Conservation (phyloP, 2,113 vertebrate genomes). For the Spea multiplicata region DNA sequence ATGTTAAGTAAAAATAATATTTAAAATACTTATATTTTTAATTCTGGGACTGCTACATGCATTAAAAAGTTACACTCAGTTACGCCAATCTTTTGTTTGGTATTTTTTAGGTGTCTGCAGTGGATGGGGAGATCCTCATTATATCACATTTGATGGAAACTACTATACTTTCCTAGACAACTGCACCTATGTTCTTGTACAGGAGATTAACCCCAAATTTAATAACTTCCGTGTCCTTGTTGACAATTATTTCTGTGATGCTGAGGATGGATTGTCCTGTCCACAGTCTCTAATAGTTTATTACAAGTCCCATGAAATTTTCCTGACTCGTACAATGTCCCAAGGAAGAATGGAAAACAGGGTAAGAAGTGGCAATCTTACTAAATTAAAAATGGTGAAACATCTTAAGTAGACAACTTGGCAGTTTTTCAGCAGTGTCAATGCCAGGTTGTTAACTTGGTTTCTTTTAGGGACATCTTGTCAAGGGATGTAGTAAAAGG, state of each 20-base stretch:
- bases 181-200: constrained; percentile 83
- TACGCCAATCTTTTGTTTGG: no score
- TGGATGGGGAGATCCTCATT: constrained; percentile 76
- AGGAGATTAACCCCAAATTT: constrained; percentile 71
- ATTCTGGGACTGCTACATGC: no score
- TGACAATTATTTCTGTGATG: constrained; percentile 70
- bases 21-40: no score
- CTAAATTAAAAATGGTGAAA: no score
- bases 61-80: no score
- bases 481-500: no score
- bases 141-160: constrained; percentile 83
- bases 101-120: constrained; percentile 75
- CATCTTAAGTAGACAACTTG: no score
- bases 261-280: constrained; percentile 67
- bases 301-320: constrained; percentile 64
- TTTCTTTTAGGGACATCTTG: no score
- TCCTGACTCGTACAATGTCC: constrained; percentile 63
- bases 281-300: constrained; percentile 67
- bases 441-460: no score
- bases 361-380: constrained; percentile 72
- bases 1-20: no score
- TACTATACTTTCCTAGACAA: constrained; percentile 76
- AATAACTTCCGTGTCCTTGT: constrained; percentile 73
- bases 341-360: constrained; percentile 57
- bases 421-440: no score